phyloP scores from a whole-genome alignment of 2,113 vertebrate species.

The Todiramphus saurophagus region DNA sequence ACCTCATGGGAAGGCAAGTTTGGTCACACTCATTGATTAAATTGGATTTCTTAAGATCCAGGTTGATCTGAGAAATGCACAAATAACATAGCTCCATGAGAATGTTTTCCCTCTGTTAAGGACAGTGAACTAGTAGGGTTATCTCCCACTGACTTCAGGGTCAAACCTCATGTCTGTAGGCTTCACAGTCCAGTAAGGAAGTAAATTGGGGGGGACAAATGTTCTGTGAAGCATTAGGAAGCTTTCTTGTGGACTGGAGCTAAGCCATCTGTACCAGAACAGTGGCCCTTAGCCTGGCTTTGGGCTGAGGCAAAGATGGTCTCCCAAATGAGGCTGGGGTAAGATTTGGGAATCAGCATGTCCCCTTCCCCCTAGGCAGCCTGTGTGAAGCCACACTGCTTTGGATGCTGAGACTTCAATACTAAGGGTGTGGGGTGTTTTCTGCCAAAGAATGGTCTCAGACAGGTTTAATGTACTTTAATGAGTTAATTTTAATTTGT shows the following conservation, averaged over 20 bases:
- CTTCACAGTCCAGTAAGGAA: neutral
- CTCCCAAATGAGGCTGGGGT: neutral
- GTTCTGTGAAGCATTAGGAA: neutral
- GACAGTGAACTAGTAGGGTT: neutral
- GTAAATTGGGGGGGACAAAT: neutral
- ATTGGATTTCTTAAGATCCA: neutral
- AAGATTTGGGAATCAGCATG: neutral
- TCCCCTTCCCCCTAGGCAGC: neutral
- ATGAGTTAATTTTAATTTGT: slow-evolving; percentile 22
- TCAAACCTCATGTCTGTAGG: neutral
- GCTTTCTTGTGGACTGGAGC: neutral
- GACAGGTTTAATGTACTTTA: slow-evolving; percentile 9
- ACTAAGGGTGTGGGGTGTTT: neutral
- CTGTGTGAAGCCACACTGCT: neutral
- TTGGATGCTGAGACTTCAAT: neutral
- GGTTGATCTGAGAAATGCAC: neutral
- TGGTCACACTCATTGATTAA: neutral
- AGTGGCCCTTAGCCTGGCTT: neutral
- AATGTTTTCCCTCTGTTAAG: neutral
- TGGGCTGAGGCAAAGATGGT: neutral
- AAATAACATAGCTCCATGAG: neutral
- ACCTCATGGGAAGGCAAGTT: neutral
- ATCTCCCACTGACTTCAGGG: neutral
- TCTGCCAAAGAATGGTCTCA: neutral
- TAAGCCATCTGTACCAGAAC: neutral